A percentile compares a stretch with the other conserved stretches of the same genome.
These are phyloP conservation scores for Embidobia sp. DNA, from an alignment of 2,888 invertebrate genomes.

Conservation along the genomic window DNA sequence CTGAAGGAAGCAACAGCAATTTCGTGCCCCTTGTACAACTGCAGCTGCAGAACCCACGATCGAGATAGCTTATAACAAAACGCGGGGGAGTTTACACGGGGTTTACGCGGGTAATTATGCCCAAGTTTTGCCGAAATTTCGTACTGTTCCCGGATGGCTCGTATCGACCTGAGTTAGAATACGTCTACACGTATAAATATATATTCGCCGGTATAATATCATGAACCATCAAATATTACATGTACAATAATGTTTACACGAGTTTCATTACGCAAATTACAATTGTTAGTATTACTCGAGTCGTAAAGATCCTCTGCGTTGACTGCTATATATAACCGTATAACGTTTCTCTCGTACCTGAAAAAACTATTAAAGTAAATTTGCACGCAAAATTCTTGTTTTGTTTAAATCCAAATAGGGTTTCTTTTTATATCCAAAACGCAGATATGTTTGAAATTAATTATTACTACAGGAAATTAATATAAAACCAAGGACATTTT, in stretches of 20 bases:
- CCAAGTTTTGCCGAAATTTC: conserved; percentile 78
- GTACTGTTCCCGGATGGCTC: conserved; percentile 57
- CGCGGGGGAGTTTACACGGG: conserved; percentile 74
- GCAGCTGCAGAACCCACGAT: conserved; percentile 71
- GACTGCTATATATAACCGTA: no score
- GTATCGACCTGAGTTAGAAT: conserved; percentile 51
- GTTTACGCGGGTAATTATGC: conserved; percentile 79
- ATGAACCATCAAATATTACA: conserved; percentile 6
- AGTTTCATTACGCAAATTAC: no score
- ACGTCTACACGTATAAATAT: conserved; percentile 22
- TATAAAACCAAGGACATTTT: no score
- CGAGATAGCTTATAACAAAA: conserved; percentile 78
- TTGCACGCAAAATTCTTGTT: no score
- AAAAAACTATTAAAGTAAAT: no score
- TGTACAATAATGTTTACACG: not conserved
- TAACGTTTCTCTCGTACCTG: no score
- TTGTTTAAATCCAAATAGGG: no score
- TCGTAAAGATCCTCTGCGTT: no score
- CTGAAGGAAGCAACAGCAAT: conserved; percentile 79
- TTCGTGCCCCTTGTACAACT: conserved; percentile 72
- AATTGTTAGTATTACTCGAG: no score
- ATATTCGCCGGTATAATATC: conserved; percentile 26
- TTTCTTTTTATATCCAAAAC: no score
- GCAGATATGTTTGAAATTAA: no score
- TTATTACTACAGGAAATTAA: no score